Percentiles rank a stretch among this genome's conserved stretches.
These are phyloP conservation scores for Neotoxoptera formosana DNA, from an alignment of 1,140 invertebrate species.

Conservation along the genomic window DNA sequence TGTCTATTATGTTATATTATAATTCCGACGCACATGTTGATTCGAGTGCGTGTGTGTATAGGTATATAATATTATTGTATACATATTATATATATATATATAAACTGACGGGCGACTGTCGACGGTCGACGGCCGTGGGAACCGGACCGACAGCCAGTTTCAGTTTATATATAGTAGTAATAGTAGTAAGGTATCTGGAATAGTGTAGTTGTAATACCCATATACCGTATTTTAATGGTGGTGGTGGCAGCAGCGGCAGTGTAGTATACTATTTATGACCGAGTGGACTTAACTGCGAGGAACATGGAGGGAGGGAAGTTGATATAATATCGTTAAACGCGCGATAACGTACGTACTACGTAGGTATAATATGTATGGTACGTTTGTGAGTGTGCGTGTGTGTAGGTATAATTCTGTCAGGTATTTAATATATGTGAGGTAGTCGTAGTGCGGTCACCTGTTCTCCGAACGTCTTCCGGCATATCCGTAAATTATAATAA, in stretches of 20 bases:
- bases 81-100: neutral
- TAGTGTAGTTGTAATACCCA: neutral
- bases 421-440: neutral
- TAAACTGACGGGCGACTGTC: neutral
- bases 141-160: constrained; percentile 28
- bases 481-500: neutral
- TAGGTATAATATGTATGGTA: neutral
- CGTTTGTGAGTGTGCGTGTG: neutral
- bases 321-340: constrained; percentile 15
- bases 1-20: constrained; percentile 10
- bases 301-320: neutral
- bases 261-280: neutral
- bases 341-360: neutral
- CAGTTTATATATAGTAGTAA: neutral
- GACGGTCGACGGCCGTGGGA: constrained; percentile 51
- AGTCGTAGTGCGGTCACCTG: neutral
- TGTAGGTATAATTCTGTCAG: neutral
- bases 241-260: neutral
- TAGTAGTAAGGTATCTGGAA: neutral
- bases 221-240: neutral
- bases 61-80: neutral
- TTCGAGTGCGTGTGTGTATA: neutral
- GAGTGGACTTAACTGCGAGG: neutral
- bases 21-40: constrained; percentile 28
- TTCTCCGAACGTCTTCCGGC: constrained; percentile 1